Base-by-base conservation (phyloP, 2,888 invertebrate species). In the Nymphalis c-album region DNA sequence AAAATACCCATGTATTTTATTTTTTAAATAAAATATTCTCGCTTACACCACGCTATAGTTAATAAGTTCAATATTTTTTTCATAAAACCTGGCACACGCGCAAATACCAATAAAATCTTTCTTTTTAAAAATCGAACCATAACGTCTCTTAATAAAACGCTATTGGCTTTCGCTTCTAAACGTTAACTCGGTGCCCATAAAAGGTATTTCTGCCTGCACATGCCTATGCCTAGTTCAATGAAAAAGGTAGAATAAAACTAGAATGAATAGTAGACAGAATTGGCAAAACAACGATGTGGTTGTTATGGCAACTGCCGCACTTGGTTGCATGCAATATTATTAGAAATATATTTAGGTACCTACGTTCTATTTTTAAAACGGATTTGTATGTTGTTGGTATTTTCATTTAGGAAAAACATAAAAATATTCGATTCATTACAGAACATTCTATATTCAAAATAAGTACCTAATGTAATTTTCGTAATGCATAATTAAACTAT, bases 221-320 rank as follows among this genome's bases (percentile, higher is more conserved):
- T 69, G 72, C 71, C 73, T 73, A 72, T 64, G 64, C 51, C 70
- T 67, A 62, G 70, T 64, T 71, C 68, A 60, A 65, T 67, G 64
- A 67, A 71, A 71, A 85, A 83, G 35, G 31, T 55, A 82, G 80
- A 76, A 75, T 71, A 75, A 80, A 81, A 84, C 79, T 79, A 80
- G 82, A 85, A 84, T 80, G 83, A 79, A 81, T 82, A 51, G 51
- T 51, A 84, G 82, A 82, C 80, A 78, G 82, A 79, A 90, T 90
- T 85, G 90, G 84, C 89, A 89, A 91, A 91, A 91, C 90, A 89
- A 89, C 87, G 85, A 85, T 81, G 79, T 75, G 72, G 88, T 87
- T 82, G 78, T 86, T 80, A 88, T 87, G 82, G 87, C 78, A 78
- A 89, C 87, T 84, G 85, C 84, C 85, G 89, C 86, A 85, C 85